phyloP scores from a whole-genome alignment of 2,888 invertebrate species.

The Julus scanicus region DNA sequence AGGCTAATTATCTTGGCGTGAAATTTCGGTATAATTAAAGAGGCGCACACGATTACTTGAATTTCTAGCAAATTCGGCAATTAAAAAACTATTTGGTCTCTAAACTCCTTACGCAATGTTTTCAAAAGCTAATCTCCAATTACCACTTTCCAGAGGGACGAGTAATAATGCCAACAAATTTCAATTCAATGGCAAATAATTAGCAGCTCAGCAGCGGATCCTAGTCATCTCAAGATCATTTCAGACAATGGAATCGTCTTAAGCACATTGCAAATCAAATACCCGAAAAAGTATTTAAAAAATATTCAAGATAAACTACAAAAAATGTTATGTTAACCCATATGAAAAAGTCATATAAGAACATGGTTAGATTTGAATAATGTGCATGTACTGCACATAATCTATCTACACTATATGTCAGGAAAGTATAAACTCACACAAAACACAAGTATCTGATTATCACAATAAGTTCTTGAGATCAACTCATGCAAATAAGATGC shows the following conservation, averaged over 20 bases:
- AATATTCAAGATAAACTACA: background rate
- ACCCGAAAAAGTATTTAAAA: background rate
- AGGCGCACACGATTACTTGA: background rate
- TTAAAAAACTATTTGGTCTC: slow-evolving; percentile 32
- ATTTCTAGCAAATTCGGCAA: slow-evolving; percentile 4
- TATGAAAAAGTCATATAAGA: too few relatives aligned
- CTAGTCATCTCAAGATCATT: background rate
- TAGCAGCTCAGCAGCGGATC: background rate
- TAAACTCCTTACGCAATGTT: background rate
- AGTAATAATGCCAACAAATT: slow-evolving; percentile 1
- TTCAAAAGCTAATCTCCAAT: background rate
- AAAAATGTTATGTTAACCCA: too few relatives aligned
- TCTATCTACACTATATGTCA: too few relatives aligned
- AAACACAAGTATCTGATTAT: too few relatives aligned
- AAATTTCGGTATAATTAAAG: slow-evolving; percentile 30
- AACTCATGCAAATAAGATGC: too few relatives aligned
- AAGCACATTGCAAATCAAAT: background rate
- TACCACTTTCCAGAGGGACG: background rate
- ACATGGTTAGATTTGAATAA: too few relatives aligned
- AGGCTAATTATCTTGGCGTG: background rate
- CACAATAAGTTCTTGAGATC: too few relatives aligned
- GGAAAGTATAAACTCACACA: too few relatives aligned
- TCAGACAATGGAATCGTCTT: background rate
- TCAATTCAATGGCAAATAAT: slow-evolving; percentile 6
- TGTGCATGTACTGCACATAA: too few relatives aligned